phyloP scores from a whole-genome alignment of 2,113 vertebrate species.

The Tetraodon nigroviridis region DNA sequence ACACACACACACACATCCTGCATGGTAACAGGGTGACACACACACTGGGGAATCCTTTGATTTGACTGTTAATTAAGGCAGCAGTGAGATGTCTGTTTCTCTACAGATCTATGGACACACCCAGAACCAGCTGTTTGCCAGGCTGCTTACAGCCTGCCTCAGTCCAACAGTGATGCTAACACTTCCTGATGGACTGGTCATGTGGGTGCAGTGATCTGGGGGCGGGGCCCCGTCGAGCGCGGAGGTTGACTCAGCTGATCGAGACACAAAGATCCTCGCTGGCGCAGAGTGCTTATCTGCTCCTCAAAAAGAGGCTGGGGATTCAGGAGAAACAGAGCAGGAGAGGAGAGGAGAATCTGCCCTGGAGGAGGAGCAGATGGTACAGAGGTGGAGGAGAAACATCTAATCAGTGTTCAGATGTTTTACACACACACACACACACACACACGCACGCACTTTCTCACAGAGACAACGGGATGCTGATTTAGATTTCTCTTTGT shows the following conservation, averaged over 20 bases:
- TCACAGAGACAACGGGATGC: conserved; percentile 27
- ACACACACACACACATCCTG: conserved; percentile 1
- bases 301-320: not conserved
- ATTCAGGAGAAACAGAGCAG: not conserved
- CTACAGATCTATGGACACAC: too few relatives aligned
- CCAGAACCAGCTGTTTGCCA: not conserved
- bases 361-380: conserved; percentile 24
- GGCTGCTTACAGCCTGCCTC: too few relatives aligned
- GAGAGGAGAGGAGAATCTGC: not conserved
- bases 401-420: conserved; percentile 35
- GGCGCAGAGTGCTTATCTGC: too few relatives aligned
- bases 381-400: not conserved
- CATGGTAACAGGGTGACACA: not conserved
- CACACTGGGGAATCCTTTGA: too few relatives aligned
- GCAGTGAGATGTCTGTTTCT: too few relatives aligned
- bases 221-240: too few relatives aligned
- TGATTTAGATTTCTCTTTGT: conserved; percentile 7
- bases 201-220: too few relatives aligned
- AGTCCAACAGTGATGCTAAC: too few relatives aligned
- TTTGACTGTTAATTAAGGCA: too few relatives aligned
- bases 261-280: too few relatives aligned
- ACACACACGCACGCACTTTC: conserved; percentile 6
- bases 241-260: too few relatives aligned
- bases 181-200: too few relatives aligned
- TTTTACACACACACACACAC: conserved; percentile 22